These are phyloP conservation scores for Drosophila kokeensis DNA, from an alignment of 2,888 invertebrate species.

Conservation along the genomic window DNA sequence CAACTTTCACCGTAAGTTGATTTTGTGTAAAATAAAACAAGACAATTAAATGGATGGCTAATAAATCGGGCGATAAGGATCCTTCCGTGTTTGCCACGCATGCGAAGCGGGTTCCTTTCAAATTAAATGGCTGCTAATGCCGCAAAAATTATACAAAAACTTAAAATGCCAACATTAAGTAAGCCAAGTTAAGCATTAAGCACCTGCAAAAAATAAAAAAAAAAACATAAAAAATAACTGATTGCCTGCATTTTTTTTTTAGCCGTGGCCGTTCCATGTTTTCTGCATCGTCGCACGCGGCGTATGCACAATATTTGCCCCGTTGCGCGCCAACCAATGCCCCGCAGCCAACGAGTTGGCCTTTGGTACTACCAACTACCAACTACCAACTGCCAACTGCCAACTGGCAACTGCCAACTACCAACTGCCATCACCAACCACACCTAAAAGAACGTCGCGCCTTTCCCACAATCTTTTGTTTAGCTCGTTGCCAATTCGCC, in stretches of 20 bases:
- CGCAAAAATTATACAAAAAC: constrained; percentile 15
- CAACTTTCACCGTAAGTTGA: constrained; percentile 8
- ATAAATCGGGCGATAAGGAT: background rate
- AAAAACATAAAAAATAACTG: background rate
- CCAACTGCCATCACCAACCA: constrained; percentile 25
- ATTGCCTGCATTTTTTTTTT: background rate
- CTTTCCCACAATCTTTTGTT: constrained; percentile 55
- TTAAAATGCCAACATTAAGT: constrained; percentile 1
- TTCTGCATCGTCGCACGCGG: constrained; percentile 47
- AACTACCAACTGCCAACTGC: constrained; percentile 1
- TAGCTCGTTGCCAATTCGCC: constrained; percentile 34
- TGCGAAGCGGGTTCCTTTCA: background rate
- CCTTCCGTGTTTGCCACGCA: constrained; percentile 1
- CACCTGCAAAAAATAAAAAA: constrained; percentile 6
- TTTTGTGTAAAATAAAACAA: background rate
- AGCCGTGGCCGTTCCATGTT: constrained; percentile 13
- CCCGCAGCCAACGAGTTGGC: constrained; percentile 5
- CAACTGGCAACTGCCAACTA: constrained; percentile 1
- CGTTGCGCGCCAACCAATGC: constrained; percentile 20
- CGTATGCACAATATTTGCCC: constrained; percentile 58
- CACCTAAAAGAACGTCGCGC: constrained; percentile 56
- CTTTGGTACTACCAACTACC: constrained; percentile 4
- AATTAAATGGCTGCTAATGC: constrained; percentile 10
- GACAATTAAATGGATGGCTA: background rate
- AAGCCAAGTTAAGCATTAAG: constrained; percentile 19